A percentile compares a stretch with the other conserved stretches of the same genome.
Evolutionary conservation across 2,113 vertebrate genomes (phyloP).

Genomic region (Muntiacus muntjak): DNA sequence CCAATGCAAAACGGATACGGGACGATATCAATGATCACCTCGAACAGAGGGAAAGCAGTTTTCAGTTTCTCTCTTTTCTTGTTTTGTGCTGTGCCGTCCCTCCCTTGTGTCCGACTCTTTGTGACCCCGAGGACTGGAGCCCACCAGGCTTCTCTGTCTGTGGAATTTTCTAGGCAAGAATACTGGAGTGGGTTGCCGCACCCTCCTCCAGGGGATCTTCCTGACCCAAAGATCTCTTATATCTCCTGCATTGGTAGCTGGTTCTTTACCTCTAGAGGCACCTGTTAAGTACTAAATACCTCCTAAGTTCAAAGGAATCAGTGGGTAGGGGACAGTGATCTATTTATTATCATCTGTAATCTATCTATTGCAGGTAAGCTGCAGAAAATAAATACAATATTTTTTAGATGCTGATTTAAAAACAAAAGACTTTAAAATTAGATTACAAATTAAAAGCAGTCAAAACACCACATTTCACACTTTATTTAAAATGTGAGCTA

Average conservation of each 20-base stretch:
- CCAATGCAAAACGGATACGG: not conserved
- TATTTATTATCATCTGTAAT: not conserved
- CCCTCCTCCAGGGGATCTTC: not conserved
- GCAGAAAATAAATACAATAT: not conserved
- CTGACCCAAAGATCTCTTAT: not conserved
- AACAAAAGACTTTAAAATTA: not conserved
- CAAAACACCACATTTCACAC: not conserved
- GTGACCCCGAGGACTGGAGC: not conserved
- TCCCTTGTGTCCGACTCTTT: not conserved
- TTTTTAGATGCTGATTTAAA: not conserved
- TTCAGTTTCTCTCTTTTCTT: not conserved
- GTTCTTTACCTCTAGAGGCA: not conserved
- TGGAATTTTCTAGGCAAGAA: not conserved
- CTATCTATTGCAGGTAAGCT: not conserved
- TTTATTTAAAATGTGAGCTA: not conserved
- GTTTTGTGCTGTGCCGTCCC: not conserved
- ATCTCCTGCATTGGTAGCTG: not conserved
- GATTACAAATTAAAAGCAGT: not conserved
- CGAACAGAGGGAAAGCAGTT: not conserved
- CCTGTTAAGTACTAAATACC: not conserved
- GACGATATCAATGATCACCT: not conserved
- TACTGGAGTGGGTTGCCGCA: not conserved
- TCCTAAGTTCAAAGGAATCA: not conserved
- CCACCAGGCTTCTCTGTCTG: not conserved
- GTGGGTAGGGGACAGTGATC: not conserved